Base-by-base conservation (phyloP, 2,113 vertebrate genomes). In the Oncorhynchus kisutch region DNA sequence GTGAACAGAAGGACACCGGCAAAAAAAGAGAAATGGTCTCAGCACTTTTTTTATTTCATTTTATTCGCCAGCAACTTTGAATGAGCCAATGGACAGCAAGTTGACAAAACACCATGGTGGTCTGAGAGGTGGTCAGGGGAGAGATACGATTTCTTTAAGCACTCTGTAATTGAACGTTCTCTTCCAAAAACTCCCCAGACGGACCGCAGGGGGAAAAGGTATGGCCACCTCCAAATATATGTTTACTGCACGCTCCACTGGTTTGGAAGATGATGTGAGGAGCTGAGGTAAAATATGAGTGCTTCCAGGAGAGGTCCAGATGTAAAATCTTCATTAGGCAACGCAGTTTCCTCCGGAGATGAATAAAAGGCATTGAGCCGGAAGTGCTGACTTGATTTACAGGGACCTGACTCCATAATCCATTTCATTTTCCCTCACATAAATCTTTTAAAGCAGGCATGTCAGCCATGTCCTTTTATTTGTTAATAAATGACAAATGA, bases 321-420 rank as follows among this genome's bases (percentile, higher is more conserved):
- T 89, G 81, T 80, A 81, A 86, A 79, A 75, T 86, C 84, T 87
- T 88, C 72, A 89, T 90, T 81, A 86, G 68, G 76, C 68, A 59
- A 81, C 69, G 71, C 70, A 64, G 57, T 34, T 71, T 75, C 73
- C 74, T 79, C 72, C 75, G 45, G 74, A 81, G 82, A 88, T 83
- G 75, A 80, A 80, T 84, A 74, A 88, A 90, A 87, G 82, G 82
- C 85, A 90, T 86, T 91, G 85, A 90, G 80, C 67, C 75, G 76
- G 72, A 82, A 67, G 77, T 68, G 12, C 71, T 16, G 71, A 73
- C 51, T 68, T 85, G 85, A 90, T 91, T 84, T 89, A 82, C 5
- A 65, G 72, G 67, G 80, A 71, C 71, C 70, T 39, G 69, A 73
- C 78, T 86, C 78, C 77, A 75, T 88, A 87, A 90, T 89, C 82